A percentile compares a stretch with the other conserved stretches of the same genome.
phyloP scores from a whole-genome alignment of 2,888 invertebrate species.

The Lepidochitona cinerea region DNA sequence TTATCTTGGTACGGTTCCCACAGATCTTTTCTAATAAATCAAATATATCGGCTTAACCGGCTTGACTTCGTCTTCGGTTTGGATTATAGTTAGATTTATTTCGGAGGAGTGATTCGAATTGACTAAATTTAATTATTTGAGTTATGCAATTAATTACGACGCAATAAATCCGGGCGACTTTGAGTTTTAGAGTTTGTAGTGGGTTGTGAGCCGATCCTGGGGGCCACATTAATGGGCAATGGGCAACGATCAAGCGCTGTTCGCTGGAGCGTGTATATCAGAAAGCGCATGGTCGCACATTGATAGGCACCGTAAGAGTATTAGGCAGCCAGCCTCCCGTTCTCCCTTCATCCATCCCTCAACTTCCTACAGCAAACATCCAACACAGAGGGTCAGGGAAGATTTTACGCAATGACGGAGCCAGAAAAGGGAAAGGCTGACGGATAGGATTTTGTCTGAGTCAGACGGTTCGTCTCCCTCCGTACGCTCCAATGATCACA shows the following conservation, averaged over 20 bases:
- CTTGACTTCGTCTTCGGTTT: background rate
- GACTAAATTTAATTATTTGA: background rate
- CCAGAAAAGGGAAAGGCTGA: background rate
- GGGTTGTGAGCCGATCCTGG: background rate
- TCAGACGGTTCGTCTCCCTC: background rate
- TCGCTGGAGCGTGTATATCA: background rate
- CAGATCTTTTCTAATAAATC: background rate
- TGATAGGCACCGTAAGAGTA: background rate
- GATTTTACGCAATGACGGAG: background rate
- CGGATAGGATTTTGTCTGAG: background rate
- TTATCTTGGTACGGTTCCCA: too few relatives aligned
- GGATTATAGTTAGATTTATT: background rate
- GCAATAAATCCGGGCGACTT: background rate
- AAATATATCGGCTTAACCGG: background rate
- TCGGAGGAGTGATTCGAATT: background rate
- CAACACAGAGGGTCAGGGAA: background rate
- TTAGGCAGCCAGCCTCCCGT: too few relatives aligned
- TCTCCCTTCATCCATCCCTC: too few relatives aligned
- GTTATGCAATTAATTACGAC: background rate
- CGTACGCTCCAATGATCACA: background rate
- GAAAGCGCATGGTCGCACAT: background rate
- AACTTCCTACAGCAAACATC: too few relatives aligned
- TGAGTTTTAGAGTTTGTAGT: background rate
- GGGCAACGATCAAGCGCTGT: background rate
- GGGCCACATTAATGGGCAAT: background rate